Base-by-base conservation (phyloP, 2,888 invertebrate genomes). In the Parochlus steinenii region DNA sequence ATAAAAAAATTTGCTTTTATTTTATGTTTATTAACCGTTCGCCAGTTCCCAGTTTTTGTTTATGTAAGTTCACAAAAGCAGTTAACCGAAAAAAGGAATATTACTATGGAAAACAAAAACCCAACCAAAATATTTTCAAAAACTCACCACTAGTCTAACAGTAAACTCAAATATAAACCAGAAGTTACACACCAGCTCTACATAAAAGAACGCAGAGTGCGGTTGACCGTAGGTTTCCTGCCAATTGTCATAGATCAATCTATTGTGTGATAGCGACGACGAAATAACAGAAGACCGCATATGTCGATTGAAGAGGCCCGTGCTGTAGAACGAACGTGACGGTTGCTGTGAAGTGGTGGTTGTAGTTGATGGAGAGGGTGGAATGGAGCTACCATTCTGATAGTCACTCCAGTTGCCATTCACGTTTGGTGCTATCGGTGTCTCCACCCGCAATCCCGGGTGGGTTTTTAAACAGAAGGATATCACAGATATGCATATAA, bases 401-500 rank as follows among this genome's bases (percentile, higher is more conserved):
- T 14, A 28, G 34, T 34, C 34, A 16, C 28, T 27, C 17, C 20
- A 5, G 28, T 20, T 28, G 22, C 28, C 28, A n/a, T 20, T 28
- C 16, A 28, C 23, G n/a, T 28, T 34, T 26, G 23, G 8, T 17
- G 45, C 44, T 5, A 40, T 45, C 43, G 58, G 54, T 35, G 58
- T 54, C 37, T 62, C 68, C 40, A 81, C 76, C 29, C 85, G 65
- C 49, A 85, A 71, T 48, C 79, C 85, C 1, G 89, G 89, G 55
- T 90, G 89, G 2, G 92, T 92, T 67, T 95, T 95, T 58, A 93
- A 67, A 62, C 92, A 93, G 69, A 95, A 95, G 43, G 86, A 86
- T 48, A 92, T 71, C 46, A 95, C 92, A 50, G 92, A 93, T 45
- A 89, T 75, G 65, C 87, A 85, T 61, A 93, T 92, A 72, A 95